Conservation (phyloP, 2,113 vertebrate species). For the Smithornis capensis region DNA sequence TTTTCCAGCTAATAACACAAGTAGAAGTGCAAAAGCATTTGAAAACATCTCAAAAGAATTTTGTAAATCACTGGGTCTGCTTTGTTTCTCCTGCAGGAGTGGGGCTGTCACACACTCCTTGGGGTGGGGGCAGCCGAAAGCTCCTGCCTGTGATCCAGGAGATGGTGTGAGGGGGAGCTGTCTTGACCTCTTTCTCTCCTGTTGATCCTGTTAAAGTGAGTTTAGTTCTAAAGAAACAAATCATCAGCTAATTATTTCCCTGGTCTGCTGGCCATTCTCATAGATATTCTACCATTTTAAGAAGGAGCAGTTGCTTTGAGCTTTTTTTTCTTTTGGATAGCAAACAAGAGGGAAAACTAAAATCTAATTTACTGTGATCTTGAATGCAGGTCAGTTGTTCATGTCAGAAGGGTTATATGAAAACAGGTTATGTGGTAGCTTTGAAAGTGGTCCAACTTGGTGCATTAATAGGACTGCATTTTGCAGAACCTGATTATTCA, state of each 20-base stretch:
- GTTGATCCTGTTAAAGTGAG: neutral
- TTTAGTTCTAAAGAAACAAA: conserved; percentile 3
- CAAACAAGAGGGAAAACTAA: neutral
- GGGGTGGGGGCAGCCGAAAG: neutral
- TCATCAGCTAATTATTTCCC: neutral
- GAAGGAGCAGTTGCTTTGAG: neutral
- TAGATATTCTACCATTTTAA: neutral
- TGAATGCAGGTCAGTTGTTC: neutral
- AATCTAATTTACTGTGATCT: neutral
- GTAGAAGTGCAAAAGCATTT: neutral
- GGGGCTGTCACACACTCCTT: neutral
- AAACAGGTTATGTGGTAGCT: neutral
- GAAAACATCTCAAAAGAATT: neutral
- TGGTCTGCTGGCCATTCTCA: neutral
- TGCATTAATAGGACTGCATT: neutral
- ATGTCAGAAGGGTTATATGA: neutral
- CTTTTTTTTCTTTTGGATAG: neutral
- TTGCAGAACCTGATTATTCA: neutral
- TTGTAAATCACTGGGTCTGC: neutral
- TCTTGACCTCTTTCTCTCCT: neutral
- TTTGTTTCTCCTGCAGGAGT: neutral
- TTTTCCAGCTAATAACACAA: neutral
- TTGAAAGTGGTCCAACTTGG: neutral
- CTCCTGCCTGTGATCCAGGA: neutral
- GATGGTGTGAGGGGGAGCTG: neutral